Evolutionary conservation across 2,113 vertebrate genomes (phyloP).

Genomic region (Pollimyrus isidori): DNA sequence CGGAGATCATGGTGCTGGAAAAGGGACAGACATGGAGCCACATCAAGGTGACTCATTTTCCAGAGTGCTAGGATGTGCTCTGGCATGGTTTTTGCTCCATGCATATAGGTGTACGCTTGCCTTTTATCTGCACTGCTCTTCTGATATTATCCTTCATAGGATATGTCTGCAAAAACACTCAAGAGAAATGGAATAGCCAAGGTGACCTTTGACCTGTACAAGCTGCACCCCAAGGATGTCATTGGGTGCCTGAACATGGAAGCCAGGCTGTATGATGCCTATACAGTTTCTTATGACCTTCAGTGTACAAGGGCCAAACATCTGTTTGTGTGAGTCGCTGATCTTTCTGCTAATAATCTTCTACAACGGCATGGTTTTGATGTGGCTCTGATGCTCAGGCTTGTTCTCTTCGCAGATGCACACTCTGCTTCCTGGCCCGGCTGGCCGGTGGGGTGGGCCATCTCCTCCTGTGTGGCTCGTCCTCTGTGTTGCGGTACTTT

Average conservation of each 20-base stretch:
- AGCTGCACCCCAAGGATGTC: slow-evolving; percentile 71
- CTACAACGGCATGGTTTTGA: not conserved
- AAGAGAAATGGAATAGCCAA: slow-evolving; percentile 69
- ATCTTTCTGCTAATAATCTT: not conserved
- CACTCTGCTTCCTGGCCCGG: slow-evolving; percentile 57
- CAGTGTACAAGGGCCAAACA: slow-evolving; percentile 62
- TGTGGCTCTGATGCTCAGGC: not conserved
- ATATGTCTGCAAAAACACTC: slow-evolving; percentile 24
- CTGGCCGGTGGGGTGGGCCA: slow-evolving; percentile 58
- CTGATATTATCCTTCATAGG: not conserved
- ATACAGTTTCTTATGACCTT: slow-evolving; percentile 70
- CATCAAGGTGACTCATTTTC: slow-evolving; percentile 14
- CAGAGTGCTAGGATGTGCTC: not conserved
- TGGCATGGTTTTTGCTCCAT: not conserved
- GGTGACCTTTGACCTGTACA: slow-evolving; percentile 74
- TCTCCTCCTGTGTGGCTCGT: slow-evolving; percentile 58
- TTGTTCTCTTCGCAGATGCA: slow-evolving; percentile 45
- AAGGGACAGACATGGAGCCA: slow-evolving; percentile 70
- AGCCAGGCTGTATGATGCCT: slow-evolving; percentile 70
- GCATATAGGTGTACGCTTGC: too few relatives aligned
- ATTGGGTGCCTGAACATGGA: slow-evolving; percentile 71
- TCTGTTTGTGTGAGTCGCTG: slow-evolving; percentile 56
- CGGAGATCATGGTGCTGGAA: slow-evolving; percentile 69
- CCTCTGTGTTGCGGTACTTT: slow-evolving; percentile 53
- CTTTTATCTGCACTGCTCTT: not conserved